These are phyloP conservation scores for Drosophila stalkeri DNA, from an alignment of 2,888 invertebrate species.

Conservation along the genomic window DNA sequence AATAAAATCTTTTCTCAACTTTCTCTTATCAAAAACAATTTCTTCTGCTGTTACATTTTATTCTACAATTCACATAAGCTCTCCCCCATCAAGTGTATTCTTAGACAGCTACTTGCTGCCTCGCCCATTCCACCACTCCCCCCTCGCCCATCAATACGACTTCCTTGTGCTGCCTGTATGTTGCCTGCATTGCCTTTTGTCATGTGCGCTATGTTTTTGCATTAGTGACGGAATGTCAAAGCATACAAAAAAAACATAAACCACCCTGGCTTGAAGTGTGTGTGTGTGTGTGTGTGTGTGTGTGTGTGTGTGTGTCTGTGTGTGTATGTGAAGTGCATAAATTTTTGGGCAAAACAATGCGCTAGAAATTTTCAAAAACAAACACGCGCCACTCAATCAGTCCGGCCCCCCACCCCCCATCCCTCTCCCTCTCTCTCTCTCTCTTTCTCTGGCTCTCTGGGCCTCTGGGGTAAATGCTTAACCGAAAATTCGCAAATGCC, in stretches of 20 bases:
- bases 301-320: neutral
- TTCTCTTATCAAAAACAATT: neutral
- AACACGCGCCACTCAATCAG: slow-evolving; percentile 66
- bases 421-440: neutral
- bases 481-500: neutral
- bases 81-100: slow-evolving; percentile 7
- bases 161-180: slow-evolving; percentile 12
- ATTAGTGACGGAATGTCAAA: slow-evolving; percentile 62
- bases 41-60: neutral
- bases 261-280: slow-evolving; percentile 1
- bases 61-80: neutral
- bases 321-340: slow-evolving; percentile 32
- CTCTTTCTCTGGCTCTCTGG: too few relatives aligned
- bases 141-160: neutral
- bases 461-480: neutral
- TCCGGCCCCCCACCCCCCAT: too few relatives aligned
- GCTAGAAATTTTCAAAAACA: slow-evolving; percentile 71
- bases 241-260: slow-evolving; percentile 22
- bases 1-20: neutral
- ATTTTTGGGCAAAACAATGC: slow-evolving; percentile 73
- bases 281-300: neutral
- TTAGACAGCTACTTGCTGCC: neutral
- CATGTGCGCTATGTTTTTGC: slow-evolving; percentile 26
- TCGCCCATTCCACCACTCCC: neutral
- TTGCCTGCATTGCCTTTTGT: slow-evolving; percentile 14